Conservation (phyloP, 1,140 invertebrate genomes). For the Dendrolimus kikuchii region DNA sequence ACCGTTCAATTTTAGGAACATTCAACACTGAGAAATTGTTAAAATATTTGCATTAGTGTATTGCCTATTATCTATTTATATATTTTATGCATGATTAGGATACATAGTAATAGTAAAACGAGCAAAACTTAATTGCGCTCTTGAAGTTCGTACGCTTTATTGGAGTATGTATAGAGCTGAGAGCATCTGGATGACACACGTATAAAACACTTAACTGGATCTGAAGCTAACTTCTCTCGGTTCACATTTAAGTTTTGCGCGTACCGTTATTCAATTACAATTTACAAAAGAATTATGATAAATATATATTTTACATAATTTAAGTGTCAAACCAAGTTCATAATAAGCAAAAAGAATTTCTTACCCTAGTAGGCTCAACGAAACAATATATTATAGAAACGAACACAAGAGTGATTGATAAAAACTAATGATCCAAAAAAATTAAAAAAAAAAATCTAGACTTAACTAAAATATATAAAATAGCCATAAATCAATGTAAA, state of each 20-base stretch:
- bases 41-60: constrained; percentile 48
- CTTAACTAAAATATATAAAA: constrained; percentile 52
- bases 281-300: no score
- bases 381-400: constrained; percentile 43
- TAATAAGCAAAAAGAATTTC: constrained; percentile 21
- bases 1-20: constrained; percentile 69
- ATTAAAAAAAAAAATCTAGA: constrained; percentile 39
- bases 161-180: no score
- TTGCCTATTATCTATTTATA: constrained; percentile 55
- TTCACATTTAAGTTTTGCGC: no score
- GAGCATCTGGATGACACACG: no score
- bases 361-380: constrained; percentile 23
- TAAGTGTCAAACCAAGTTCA: neutral
- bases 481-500: constrained; percentile 58
- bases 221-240: no score
- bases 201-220: no score
- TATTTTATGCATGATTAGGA: constrained; percentile 32
- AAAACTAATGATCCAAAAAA: constrained; percentile 45
- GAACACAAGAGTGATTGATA: constrained; percentile 54
- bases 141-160: no score
- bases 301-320: no score
- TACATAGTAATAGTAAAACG: no score
- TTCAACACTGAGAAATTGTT: constrained; percentile 68
- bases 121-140: no score
- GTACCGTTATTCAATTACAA: no score